Conservation (phyloP, 2,113 vertebrate genomes). For the Galbula dea region DNA sequence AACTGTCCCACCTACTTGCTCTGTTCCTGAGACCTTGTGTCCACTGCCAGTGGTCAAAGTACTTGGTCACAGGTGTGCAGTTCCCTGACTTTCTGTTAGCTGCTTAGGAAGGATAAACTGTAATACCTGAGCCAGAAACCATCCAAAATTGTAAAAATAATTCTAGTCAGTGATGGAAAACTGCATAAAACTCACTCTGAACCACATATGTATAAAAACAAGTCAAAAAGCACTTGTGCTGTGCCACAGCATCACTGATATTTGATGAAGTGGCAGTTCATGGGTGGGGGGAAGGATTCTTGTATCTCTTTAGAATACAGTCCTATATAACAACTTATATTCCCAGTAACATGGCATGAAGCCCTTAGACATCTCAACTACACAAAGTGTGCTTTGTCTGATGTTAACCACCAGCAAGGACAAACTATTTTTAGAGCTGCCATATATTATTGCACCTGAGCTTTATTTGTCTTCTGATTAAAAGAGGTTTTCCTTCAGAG, state of each 20-base stretch:
- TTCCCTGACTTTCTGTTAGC: not conserved
- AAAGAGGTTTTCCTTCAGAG: conserved; percentile 69
- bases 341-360: not conserved
- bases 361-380: conserved; percentile 15
- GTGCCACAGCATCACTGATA: not conserved
- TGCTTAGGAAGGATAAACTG: not conserved
- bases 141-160: not conserved
- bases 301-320: not conserved
- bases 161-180: not conserved
- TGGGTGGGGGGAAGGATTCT: not conserved
- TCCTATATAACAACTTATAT: not conserved
- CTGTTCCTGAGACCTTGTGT: not conserved
- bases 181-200: not conserved
- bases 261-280: not conserved
- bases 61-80: not conserved
- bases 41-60: not conserved
- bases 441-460: conserved; percentile 59
- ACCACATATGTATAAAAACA: not conserved
- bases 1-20: not conserved
- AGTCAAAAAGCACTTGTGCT: not conserved
- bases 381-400: conserved; percentile 25
- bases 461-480: conserved; percentile 75
- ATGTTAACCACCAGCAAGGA: conserved; percentile 63
- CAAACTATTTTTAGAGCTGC: conserved; percentile 75
- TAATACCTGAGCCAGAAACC: not conserved